Conservation (phyloP, 2,888 invertebrate genomes). For the Stenichneumon culpator region DNA sequence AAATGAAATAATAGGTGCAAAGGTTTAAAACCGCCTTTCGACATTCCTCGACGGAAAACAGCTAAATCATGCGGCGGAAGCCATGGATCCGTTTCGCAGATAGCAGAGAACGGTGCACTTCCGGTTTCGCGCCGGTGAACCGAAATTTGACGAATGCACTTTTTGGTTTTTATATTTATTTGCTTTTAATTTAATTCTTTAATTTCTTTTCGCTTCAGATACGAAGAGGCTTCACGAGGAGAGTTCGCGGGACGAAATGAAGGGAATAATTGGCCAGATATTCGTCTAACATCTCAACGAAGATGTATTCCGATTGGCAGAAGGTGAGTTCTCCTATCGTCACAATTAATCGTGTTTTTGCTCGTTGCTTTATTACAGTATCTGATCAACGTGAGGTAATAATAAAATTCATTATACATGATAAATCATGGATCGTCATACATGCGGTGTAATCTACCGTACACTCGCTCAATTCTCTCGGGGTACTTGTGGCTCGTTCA, state of each 20-base stretch:
- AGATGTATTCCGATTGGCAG: slow-evolving; percentile 83
- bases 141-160: not conserved
- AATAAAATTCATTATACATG: slow-evolving; percentile 46
- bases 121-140: not conserved
- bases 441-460: slow-evolving; percentile 37
- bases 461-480: slow-evolving; percentile 9
- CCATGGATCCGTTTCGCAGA: not conserved
- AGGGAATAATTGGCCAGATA: slow-evolving; percentile 59
- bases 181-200: not conserved
- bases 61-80: not conserved
- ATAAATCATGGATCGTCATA: slow-evolving; percentile 51
- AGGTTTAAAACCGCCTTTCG: slow-evolving; percentile 27
- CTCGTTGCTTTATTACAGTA: slow-evolving; percentile 1
- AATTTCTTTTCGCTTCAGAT: slow-evolving; percentile 40
- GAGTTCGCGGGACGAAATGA: slow-evolving; percentile 51
- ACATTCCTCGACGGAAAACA: slow-evolving; percentile 4
- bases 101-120: not conserved
- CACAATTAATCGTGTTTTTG: slow-evolving; percentile 14
- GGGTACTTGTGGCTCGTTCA: not conserved
- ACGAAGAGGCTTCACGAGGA: not conserved
- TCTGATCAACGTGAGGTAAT: slow-evolving; percentile 2
- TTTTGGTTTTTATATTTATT: not conserved
- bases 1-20: not conserved
- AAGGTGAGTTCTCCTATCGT: slow-evolving; percentile 76
- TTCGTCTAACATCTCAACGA: slow-evolving; percentile 60